These are phyloP conservation scores for Mythimna pallens DNA, from an alignment of 2,888 invertebrate genomes.

Conservation along the genomic window DNA sequence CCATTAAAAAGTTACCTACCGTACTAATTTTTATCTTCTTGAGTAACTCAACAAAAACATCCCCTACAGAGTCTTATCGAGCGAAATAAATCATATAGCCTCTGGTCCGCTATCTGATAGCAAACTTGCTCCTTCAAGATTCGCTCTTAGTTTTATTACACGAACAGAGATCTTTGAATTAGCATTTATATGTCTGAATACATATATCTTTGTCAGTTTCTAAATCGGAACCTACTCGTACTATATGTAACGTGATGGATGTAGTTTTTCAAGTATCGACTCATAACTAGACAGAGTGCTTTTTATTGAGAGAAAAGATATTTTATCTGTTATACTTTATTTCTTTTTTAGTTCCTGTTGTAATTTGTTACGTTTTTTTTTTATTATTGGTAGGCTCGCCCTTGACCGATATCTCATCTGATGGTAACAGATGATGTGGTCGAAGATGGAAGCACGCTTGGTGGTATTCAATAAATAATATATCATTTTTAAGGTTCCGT, in stretches of 20 bases:
- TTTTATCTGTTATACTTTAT: too few species aligned
- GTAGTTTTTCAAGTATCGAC: constrained; percentile 6
- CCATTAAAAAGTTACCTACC: constrained; percentile 44
- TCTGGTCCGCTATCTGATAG: constrained; percentile 70
- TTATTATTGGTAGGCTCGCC: too few species aligned
- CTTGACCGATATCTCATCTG: too few species aligned
- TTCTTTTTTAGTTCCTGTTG: too few species aligned
- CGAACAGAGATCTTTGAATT: constrained; percentile 60
- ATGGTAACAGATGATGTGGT: too few species aligned
- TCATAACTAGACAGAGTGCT: neutral
- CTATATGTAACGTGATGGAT: constrained; percentile 11
- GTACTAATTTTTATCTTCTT: constrained; percentile 58
- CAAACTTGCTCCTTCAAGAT: constrained; percentile 67
- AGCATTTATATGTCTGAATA: constrained; percentile 58
- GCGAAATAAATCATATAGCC: constrained; percentile 78
- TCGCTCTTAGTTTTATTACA: constrained; percentile 64
- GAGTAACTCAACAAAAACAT: constrained; percentile 67
- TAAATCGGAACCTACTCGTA: constrained; percentile 21
- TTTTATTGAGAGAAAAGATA: neutral
- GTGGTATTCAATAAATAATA: too few species aligned
- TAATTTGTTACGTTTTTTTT: too few species aligned
- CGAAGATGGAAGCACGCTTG: too few species aligned
- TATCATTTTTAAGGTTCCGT: too few species aligned
- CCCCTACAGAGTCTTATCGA: constrained; percentile 74
- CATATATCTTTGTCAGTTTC: constrained; percentile 48